A percentile compares a stretch with the other conserved stretches of the same genome.
phyloP scores from a whole-genome alignment of 1,140 invertebrate genomes.

The Hyles vespertilio region DNA sequence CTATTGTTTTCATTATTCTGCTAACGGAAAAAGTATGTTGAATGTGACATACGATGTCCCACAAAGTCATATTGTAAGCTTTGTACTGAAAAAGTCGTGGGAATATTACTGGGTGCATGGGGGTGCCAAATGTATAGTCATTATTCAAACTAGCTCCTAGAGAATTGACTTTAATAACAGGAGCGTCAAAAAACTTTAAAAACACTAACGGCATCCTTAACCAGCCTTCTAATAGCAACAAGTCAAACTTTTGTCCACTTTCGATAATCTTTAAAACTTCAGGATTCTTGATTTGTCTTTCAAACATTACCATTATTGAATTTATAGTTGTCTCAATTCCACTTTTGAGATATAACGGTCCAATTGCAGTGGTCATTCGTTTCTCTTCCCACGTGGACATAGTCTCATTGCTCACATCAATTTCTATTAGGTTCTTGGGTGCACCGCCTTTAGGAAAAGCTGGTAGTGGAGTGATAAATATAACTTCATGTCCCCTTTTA shows the following conservation, averaged over 20 bases:
- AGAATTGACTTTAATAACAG: not conserved
- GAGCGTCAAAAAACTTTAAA: not conserved
- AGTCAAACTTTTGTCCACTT: not conserved
- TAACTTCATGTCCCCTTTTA: conserved; percentile 5
- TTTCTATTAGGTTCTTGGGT: not conserved
- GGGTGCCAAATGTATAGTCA: not conserved
- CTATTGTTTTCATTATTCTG: not conserved
- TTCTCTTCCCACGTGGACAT: not conserved
- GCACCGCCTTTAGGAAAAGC: not conserved
- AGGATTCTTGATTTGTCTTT: not conserved
- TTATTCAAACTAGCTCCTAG: conserved; percentile 12
- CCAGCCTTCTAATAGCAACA: not conserved
- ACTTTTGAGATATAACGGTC: not conserved
- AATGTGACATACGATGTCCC: not conserved
- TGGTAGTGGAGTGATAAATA: conserved; percentile 6
- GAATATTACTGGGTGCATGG: not conserved
- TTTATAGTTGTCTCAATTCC: not conserved
- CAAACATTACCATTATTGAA: not conserved
- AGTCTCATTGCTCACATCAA: not conserved
- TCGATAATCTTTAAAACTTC: not conserved
- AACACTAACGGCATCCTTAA: not conserved
- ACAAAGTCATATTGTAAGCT: not conserved
- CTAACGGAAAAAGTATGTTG: too few species aligned
- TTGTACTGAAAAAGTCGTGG: not conserved
- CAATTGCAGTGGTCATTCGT: not conserved